Evolutionary conservation across 2,888 invertebrate genomes (phyloP), one percentile per base, ranked within the genome.

Genomic region (Melieria crassipennis): DNA sequence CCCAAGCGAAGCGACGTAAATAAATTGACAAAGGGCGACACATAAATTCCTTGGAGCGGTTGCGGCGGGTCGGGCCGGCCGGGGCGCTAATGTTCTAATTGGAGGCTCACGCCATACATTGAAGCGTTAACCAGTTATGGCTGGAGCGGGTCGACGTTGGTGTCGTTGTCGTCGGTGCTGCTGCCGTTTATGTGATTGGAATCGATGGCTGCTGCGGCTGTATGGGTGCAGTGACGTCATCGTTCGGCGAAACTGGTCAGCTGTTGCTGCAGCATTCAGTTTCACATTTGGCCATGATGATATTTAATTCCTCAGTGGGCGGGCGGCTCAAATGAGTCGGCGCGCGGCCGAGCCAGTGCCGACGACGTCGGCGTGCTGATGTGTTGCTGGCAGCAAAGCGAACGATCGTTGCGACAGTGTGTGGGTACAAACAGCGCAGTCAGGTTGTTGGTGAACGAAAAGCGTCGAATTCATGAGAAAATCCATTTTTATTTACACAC

Each of bases 221-320:
- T 52, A 5, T 67, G 30, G 46, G 16, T 42, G 30, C 52, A 63
- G 11, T 11, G 42, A n/a, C n/a, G 43, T 5, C 30, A 30, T 30
- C 50, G 11, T 9, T 52, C 52, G 13, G 13, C 11, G 11, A 16
- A 70, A 65, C 61, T 60, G 55, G 68, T 62, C 71, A 71, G 71
- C 67, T 67, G 71, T 66, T 66, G 48, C 16, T 58, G 47, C 47
- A 42, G 16, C 60, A 42, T 71, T 60, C 55, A 55, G 55, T 70
- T 65, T 65, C 64, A 60, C 66, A 71, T 67, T 67, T 63, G 71
- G 67, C 58, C 67, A 67, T 68, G 71, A 63, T 67, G 67, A 42
- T 62, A 52, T 48, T 48, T 48, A 47, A 48, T 63, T 65, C 45
- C 50, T 43, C 65, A 42, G 62, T 70, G 56, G 65, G 70, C 70